phyloP scores from a whole-genome alignment of 2,797 vertebrate species.

The Muraenolepis orangiensis region DNA sequence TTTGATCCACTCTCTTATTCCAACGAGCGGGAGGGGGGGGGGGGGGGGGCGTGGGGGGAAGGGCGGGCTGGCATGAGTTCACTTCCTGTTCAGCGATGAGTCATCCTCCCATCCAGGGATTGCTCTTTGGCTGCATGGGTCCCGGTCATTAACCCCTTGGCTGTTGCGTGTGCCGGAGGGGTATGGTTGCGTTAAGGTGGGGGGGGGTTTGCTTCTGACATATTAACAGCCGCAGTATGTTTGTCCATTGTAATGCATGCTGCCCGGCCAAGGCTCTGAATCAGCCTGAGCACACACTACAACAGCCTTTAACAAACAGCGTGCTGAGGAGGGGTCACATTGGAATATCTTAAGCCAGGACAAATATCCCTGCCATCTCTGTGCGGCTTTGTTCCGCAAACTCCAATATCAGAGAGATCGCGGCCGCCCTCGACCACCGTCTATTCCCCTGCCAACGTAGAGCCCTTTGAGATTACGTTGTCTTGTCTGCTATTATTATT shows the following conservation, averaged over 20 bases:
- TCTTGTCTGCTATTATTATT: not conserved
- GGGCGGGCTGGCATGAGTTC: not conserved
- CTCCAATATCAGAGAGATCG: not conserved
- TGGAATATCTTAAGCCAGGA: conserved; percentile 14
- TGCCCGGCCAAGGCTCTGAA: conserved; percentile 10
- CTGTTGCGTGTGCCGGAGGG: not conserved
- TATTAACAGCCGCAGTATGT: conserved; percentile 26
- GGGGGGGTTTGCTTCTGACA: conserved; percentile 24
- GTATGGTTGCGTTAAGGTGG: not conserved
- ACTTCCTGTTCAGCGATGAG: conserved; percentile 31
- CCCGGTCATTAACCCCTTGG: conserved; percentile 16
- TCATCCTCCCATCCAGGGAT: conserved; percentile 34
- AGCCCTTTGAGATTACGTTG: conserved; percentile 27
- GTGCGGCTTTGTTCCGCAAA: conserved; percentile 26
- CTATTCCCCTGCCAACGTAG: conserved; percentile 26
- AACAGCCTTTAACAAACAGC: conserved; percentile 26
- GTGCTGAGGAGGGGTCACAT: not conserved
- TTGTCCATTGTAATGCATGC: conserved; percentile 32
- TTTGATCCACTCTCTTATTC: conserved; percentile 16
- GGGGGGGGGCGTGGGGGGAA: not conserved
- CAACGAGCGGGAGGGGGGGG: no score
- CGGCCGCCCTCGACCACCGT: not conserved
- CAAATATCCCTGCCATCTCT: conserved; percentile 25
- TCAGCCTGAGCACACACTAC: conserved; percentile 24
- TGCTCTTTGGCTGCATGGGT: conserved; percentile 36